Base-by-base conservation (phyloP, 1,140 invertebrate genomes). In the Drosophila eugracilis region DNA sequence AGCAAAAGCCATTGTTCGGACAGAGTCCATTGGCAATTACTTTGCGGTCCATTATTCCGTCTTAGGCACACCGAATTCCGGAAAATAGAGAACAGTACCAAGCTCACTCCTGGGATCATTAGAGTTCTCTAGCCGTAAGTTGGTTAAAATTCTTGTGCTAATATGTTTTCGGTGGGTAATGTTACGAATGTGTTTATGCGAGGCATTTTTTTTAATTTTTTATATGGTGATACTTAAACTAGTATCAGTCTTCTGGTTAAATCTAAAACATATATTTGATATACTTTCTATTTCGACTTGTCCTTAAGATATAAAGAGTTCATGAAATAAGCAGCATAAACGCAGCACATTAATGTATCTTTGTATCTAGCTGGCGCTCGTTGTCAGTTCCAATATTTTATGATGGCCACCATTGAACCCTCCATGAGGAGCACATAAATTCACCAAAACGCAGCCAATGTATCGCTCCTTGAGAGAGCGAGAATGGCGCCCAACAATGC, bases 351-450 rank as follows among this genome's bases (percentile, higher is more conserved):
- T 37, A 28, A 47, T 22, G 60, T 24, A 65, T 39, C 41, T 24
- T 48, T 63, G 57, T 62, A 62, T 65, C 60, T 65, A 60, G 41
- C 30, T 58, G 15, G 63, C 54, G 60, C 42, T 74, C 34, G 53
- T 45, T 88, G 84, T 69, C 83, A 66, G 77, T 66, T 73, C 65
- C 71, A 69, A 89, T 88, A 88, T 84, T 88, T 88, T 88, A 88
- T 89, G 78, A 89, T 76, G 42, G 57, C 50, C 77, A 28, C 47
- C 71, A 78, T 78, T 88, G 83, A 88, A 88, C 84, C 75, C 58
- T 69, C 70, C 37, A 52, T 65, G 48, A 89, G 54, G 54, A 60
- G 62, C 60, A 72, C 83, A 88, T 88, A 88, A 88, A 88, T 88
- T 89, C 54, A 58, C 58, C 45, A 67, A 79, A 69, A 78, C 75